Evolutionary conservation across 2,888 invertebrate species (phyloP).

Genomic region (Furcula furcula): DNA sequence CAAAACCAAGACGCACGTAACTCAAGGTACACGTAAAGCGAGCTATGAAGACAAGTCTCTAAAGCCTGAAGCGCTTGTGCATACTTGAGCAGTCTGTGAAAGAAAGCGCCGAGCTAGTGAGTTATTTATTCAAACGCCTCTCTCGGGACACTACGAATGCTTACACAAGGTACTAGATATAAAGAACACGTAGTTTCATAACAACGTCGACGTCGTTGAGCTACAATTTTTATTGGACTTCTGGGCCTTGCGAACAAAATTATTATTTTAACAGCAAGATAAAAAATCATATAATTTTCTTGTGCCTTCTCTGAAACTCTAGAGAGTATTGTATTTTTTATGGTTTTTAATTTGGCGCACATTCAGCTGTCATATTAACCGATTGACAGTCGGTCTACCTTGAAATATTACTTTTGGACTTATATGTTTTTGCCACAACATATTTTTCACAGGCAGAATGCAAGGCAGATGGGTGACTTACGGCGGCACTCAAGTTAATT

Average conservation of each 20-base stretch:
- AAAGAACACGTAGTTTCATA: constrained; percentile 19
- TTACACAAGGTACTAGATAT: constrained; percentile 18
- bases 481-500: too few species aligned
- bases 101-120: constrained; percentile 40
- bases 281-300: too few species aligned
- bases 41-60: constrained; percentile 23
- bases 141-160: constrained; percentile 18
- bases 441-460: too few species aligned
- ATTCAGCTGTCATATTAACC: too few species aligned
- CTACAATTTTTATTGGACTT: constrained; percentile 4
- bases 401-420: too few species aligned
- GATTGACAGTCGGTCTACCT: too few species aligned
- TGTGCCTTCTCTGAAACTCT: too few species aligned
- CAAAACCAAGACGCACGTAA: not conserved
- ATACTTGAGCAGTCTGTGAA: constrained; percentile 47
- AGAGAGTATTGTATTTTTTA: too few species aligned
- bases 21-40: constrained; percentile 14
- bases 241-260: not conserved
- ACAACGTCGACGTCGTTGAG: constrained; percentile 8
- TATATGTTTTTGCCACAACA: too few species aligned
- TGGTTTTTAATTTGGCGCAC: too few species aligned
- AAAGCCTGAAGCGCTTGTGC: constrained; percentile 39
- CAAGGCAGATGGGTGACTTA: too few species aligned
- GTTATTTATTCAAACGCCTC: constrained; percentile 51
- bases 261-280: too few species aligned